Conservation (phyloP, 2,797 vertebrate genomes). For the Halcyon chelicuti region DNA sequence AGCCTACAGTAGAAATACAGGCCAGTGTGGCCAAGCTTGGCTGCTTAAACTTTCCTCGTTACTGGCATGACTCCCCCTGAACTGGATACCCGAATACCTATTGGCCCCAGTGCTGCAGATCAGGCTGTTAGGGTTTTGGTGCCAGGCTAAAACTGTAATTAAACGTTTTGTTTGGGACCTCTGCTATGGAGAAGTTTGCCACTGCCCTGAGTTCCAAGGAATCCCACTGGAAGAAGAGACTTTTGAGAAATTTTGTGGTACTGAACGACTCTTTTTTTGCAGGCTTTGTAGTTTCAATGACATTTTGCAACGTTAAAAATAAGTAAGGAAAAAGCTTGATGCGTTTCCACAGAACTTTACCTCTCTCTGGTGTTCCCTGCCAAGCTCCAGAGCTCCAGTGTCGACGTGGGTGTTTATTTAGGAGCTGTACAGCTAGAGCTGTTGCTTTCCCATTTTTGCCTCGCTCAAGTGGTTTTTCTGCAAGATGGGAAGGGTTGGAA, state of each 20-base stretch:
- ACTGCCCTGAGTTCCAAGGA: neutral
- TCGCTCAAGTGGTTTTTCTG: neutral
- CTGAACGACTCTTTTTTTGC: neutral
- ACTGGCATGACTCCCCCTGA: neutral
- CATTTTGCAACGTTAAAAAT: constrained; percentile 32
- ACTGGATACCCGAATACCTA: neutral
- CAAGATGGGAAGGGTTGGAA: neutral
- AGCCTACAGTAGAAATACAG: neutral
- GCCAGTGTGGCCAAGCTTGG: neutral
- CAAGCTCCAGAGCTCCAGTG: neutral
- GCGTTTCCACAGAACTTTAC: constrained; percentile 8
- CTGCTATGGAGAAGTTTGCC: neutral
- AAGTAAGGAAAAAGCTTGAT: neutral
- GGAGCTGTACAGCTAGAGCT: constrained; percentile 3
- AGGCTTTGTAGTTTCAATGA: constrained; percentile 12
- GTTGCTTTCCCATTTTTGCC: neutral
- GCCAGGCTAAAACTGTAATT: neutral
- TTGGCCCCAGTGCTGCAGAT: neutral
- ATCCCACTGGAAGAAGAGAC: neutral
- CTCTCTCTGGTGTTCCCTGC: constrained; percentile 24
- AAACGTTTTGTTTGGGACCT: neutral
- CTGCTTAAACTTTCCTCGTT: neutral
- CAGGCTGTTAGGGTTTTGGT: neutral
- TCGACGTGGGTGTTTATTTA: constrained; percentile 4
- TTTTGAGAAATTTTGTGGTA: neutral